These are phyloP conservation scores for Platypus cylindrus DNA, from an alignment of 2,888 invertebrate species.

Conservation along the genomic window DNA sequence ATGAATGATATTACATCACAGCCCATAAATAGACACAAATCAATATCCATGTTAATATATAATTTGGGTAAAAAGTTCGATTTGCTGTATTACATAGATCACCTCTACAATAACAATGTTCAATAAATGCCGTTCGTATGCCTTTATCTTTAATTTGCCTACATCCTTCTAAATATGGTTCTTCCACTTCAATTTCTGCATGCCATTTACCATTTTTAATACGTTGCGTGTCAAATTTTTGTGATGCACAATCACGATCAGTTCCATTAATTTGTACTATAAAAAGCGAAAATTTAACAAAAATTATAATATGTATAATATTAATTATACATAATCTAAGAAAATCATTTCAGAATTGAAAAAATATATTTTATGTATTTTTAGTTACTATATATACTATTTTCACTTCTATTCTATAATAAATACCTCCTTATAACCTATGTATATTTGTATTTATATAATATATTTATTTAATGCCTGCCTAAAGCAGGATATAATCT, in stretches of 20 bases:
- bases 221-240: constrained; percentile 51
- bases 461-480: too few species aligned
- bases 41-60: too few species aligned
- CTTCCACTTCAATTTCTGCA: constrained; percentile 49
- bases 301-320: constrained; percentile 6
- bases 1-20: too few species aligned
- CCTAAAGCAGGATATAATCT: too few species aligned
- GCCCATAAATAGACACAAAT: too few species aligned
- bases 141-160: constrained; percentile 49
- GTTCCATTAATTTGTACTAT: constrained; percentile 42
- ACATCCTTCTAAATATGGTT: constrained; percentile 63
- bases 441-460: not conserved
- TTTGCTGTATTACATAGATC: constrained; percentile 56
- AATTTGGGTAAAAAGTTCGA: too few species aligned
- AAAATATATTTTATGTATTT: too few species aligned
- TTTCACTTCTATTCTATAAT: too few species aligned
- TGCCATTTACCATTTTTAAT: constrained; percentile 53
- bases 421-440: too few species aligned
- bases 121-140: constrained; percentile 44
- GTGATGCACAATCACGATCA: constrained; percentile 61
- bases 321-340: too few species aligned
- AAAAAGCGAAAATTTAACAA: constrained; percentile 8
- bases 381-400: too few species aligned
- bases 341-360: too few species aligned
- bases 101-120: constrained; percentile 65